A percentile compares a stretch with the other conserved stretches of the same genome.
Evolutionary conservation across 2,113 vertebrate genomes (phyloP).

Genomic region (Misgurnus anguillicaudatus): DNA sequence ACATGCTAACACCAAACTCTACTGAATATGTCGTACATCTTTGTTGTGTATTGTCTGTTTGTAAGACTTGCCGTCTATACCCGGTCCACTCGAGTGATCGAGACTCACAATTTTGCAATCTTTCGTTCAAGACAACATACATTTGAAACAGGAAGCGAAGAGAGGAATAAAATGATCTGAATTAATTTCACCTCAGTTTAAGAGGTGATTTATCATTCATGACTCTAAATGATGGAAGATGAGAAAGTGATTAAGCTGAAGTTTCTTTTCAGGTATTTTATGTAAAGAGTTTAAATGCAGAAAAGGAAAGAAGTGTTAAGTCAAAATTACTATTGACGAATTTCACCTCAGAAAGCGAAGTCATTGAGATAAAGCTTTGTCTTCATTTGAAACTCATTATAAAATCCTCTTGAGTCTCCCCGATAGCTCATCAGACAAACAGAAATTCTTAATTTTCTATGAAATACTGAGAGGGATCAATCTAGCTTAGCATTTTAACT

Average conservation of each 20-base stretch:
- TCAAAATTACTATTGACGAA: conserved; percentile 34
- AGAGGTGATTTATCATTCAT: conserved; percentile 1
- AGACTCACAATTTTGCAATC: too few species aligned
- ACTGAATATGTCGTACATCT: background rate
- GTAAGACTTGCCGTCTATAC: too few species aligned
- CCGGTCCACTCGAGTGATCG: too few species aligned
- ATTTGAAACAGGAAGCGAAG: background rate
- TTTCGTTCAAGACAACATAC: too few species aligned
- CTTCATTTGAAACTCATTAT: conserved; percentile 39
- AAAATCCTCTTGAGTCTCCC: conserved; percentile 11
- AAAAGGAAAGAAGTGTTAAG: background rate
- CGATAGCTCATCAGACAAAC: conserved; percentile 18
- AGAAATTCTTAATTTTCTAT: conserved; percentile 11
- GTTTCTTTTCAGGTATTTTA: background rate
- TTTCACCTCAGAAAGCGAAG: conserved; percentile 16
- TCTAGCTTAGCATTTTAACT: conserved; percentile 1
- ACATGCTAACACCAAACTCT: background rate
- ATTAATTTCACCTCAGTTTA: background rate
- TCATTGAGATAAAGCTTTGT: conserved; percentile 30
- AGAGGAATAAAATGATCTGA: background rate
- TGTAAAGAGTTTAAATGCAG: background rate
- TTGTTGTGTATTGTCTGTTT: too few species aligned
- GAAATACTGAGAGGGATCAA: conserved; percentile 16
- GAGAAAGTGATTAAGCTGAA: background rate
- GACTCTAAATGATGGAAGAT: background rate